phyloP scores from a whole-genome alignment of 2,113 vertebrate species.

The Pao palembangensis region DNA sequence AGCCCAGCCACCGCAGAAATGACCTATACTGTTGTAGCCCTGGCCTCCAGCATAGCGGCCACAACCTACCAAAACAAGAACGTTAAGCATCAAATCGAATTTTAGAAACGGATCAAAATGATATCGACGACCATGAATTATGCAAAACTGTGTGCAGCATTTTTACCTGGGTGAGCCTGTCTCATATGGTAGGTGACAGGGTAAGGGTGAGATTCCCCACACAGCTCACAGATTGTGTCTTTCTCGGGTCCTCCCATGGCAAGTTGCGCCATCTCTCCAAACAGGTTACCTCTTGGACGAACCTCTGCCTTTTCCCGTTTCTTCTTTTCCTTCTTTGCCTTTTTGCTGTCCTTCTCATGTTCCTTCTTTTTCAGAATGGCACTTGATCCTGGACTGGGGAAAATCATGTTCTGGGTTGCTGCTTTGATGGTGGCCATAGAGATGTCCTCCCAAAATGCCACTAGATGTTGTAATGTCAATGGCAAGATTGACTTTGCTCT shows the following conservation, averaged over 20 bases:
- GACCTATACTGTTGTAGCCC: conserved; percentile 98
- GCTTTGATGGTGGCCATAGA: conserved; percentile 98
- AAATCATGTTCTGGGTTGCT: conserved; percentile 99
- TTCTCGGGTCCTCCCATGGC: conserved; percentile 97
- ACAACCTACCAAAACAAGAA: conserved; percentile 77
- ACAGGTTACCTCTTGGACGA: conserved; percentile 93
- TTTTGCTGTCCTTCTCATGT: conserved; percentile 91
- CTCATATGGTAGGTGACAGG: conserved; percentile 99
- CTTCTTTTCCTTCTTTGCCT: conserved; percentile 96
- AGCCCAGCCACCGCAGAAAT: conserved; percentile 98
- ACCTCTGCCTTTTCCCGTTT: conserved; percentile 94
- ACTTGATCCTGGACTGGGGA: conserved; percentile 96
- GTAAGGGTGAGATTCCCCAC: conserved; percentile 96
- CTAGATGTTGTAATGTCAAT: conserved; percentile 92
- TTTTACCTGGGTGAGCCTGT: conserved; percentile 94
- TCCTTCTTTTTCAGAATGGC: conserved; percentile 97
- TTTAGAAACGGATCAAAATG: not conserved
- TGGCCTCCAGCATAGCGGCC: conserved; percentile 96
- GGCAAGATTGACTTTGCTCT: conserved; percentile 91
- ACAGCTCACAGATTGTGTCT: conserved; percentile 96
- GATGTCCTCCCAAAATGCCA: conserved; percentile 99
- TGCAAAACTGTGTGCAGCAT: too few species aligned
- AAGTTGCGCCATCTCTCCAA: conserved; percentile 98
- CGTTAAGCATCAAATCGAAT: not conserved
- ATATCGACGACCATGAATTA: not conserved